Evolutionary conservation across 1,140 invertebrate species (phyloP), one percentile per base, ranked within the genome.

Genomic region (Cotesia vestalis): DNA sequence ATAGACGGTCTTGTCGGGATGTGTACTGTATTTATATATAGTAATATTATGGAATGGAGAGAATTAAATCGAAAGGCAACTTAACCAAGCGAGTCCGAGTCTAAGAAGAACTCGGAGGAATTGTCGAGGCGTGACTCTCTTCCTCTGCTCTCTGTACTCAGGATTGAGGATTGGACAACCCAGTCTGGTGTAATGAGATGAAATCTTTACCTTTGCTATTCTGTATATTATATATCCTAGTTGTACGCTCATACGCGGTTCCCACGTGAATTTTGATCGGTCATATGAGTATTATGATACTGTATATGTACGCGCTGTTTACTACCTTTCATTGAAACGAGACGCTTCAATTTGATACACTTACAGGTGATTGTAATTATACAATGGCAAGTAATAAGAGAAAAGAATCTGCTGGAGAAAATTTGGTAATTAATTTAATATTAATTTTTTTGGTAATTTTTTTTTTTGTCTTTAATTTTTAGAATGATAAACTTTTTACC

Each of bases 81-180:
- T 67, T 67, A 67, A 67, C 66, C 51, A 67, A 53, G 51, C 66
- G 66, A 53, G 52, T 27, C 27, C 27, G 27, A 27, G 27, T 27
- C 27, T 1, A 27, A 27, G 1, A 27, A 27, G 27, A 27, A 55
- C 66, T 38, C 51, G 14, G n/a, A 67, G 52, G 27, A 67, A 67
- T 67, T 67, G 52, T 67, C 66, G 66, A 67, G 66, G 66, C 66
- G 66, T 67, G 66, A 67, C 66, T 67, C 38, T 51, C 38, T 64
- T 14, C 66, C 51, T 67, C 20, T 34, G 9, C 27, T 64, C 40
- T 17, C 34, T 36, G 12, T 35, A 35, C 12, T 40, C 17, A 53
- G 11, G 63, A 46, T 51, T 52, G 12, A 55, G 57, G 51, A 55
- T 52, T 14, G 17, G 63, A 12, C 52, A 66, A 40, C 20, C 12